Percentiles rank a stretch among this genome's conserved stretches.
phyloP scores from a whole-genome alignment of 53 echinoderm and acorn worm species.

The Glandiceps talaboti region DNA sequence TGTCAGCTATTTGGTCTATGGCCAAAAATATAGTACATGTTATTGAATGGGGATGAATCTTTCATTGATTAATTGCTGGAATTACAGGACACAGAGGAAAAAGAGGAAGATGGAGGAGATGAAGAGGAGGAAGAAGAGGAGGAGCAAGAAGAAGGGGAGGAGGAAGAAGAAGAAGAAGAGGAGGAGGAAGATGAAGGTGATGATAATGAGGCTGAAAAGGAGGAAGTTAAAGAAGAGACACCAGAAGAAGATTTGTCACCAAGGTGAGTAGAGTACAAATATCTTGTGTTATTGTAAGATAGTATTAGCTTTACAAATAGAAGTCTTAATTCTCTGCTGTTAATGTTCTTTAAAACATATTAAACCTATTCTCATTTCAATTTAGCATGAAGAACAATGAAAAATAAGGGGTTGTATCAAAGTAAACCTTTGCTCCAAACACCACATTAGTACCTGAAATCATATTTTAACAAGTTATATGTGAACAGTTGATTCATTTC shows the following conservation, averaged over 20 bases:
- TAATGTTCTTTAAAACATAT: no score
- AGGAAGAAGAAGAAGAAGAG: conserved; percentile 31
- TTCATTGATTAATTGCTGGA: not conserved
- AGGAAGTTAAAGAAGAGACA: conserved; percentile 16
- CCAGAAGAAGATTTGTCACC: not conserved
- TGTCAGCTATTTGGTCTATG: not conserved
- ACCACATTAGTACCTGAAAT: no score
- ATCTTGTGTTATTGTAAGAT: no score
- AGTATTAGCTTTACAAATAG: not conserved
- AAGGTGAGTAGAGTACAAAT: not conserved
- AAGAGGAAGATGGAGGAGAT: conserved; percentile 10
- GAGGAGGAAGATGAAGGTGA: conserved; percentile 22
- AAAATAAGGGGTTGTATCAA: no score
- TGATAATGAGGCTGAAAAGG: conserved; percentile 5
- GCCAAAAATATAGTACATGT: no score
- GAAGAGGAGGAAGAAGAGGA: conserved; percentile 36
- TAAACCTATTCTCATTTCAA: no score
- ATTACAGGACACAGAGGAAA: not conserved
- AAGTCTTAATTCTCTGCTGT: no score
- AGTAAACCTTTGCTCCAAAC: no score
- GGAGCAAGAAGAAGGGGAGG: conserved; percentile 16
- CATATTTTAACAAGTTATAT: no score
- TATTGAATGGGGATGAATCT: no score
- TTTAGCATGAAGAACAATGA: no score
- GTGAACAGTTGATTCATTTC: no score